Base-by-base conservation (phyloP, 2,113 vertebrate species). In the Chionodraco myersi region DNA sequence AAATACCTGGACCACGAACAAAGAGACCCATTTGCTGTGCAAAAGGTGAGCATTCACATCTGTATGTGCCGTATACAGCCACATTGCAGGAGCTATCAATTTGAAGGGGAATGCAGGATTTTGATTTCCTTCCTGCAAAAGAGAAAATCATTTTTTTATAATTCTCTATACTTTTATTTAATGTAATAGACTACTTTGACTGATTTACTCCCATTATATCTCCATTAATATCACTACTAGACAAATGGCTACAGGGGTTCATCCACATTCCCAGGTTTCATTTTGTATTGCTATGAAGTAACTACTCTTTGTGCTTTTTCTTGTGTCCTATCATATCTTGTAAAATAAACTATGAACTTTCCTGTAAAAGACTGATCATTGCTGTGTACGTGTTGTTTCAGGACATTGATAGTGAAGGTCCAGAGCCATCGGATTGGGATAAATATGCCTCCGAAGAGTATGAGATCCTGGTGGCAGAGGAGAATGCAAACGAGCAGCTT, bases 1-100 rank as follows among this genome's bases (percentile, higher is more conserved):
- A 99, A 99, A 53, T 99, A 99, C 64, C 95, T 99, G 95, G 98
- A 99, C 95, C 98, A 99, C 51, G 98, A 99, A 84, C 98, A 99
- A 91, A 96, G 97, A 92, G 98, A 99, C 94, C 98, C 98, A 48
- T 99, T 99, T 95, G 97, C 97, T 64, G 94, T 99, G 91, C 98
- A 99, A 92, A 99, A 99, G 98, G 98, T 99, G 93, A 30, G 68
- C 34, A 62, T 45, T 10, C 75, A 5, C 36, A 36, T n/a, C 36
- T 26, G 23, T 59, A 10, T 44, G 10, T 82, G 4, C 2, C 49
- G 49, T n/a, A 57, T 54, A 13, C 5, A 66, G 9, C 5, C 30
- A 36, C 21, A 52, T 14, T 53, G 1, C 3, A 51, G 65, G 16
- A 67, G 21, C 16, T 67, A 10, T 49, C 18, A 16, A 9, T 57